Evolutionary conservation across 2,888 invertebrate genomes (phyloP), one percentile per base, ranked within the genome.

Genomic region (Dyspetes luteomarginatus): DNA sequence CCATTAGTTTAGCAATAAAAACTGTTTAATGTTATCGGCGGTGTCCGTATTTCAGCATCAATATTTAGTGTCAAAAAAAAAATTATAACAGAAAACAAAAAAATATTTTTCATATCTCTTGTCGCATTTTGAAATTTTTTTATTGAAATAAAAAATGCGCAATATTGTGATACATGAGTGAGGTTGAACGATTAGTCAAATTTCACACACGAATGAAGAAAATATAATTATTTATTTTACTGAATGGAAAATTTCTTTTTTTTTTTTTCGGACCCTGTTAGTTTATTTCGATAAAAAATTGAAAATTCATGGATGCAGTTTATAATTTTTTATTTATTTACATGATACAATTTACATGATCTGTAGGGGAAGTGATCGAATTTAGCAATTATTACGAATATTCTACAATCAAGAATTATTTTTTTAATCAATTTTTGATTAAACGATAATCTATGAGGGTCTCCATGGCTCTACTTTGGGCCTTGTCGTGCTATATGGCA

Each of bases 381-480:
- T 45, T 64, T 62, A 45, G 45, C 19, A 55, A 60, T 50, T 41
- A 22, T 75, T 77, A 58, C 64, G 43, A 64, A 77, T 72, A 65
- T 65, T 78, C 80, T 80, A 77, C 62, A n/a, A 15, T 68, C 17
- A 43, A 67, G 1, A 45, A n/a, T n/a, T n/a, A n/a, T n/a, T n/a
- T 41, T 24, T 22, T 52, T 69, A 26, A 9, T 15, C n/a, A 15
- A 28, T n/a, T 19, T 52, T 64, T 2, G 7, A 28, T 26, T 19
- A 2, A 26, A 48, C 12, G 43, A 26, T 28, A 24, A 4, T 60
- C 67, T 80, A 82, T 52, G 78, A 65, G 12, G 95, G 95, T 68
- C 91, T 90, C 99, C 99, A 99, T 1, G 97, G 93, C 89, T 98
- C 94, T 36, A 99, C 94, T 93, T 99, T 99, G 0, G 97, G 95